phyloP scores from a whole-genome alignment of 2,888 invertebrate genomes.

The Machimus atricapillus region DNA sequence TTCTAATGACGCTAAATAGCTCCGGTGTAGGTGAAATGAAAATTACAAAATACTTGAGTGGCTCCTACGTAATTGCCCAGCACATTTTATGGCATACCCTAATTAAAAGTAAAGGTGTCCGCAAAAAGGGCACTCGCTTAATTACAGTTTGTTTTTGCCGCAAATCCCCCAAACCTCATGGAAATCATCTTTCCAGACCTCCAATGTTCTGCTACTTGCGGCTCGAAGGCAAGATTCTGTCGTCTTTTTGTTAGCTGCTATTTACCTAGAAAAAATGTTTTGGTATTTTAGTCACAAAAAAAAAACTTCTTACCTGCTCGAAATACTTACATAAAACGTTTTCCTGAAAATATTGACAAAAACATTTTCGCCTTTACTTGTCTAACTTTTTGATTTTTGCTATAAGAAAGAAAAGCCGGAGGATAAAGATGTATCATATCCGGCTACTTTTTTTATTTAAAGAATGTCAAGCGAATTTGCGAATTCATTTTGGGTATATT shows the following conservation, averaged over 20 bases:
- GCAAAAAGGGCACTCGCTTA: neutral
- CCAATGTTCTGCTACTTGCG: neutral
- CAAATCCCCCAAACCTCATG: neutral
- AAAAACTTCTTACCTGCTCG: neutral
- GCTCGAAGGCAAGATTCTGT: neutral
- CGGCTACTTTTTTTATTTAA: neutral
- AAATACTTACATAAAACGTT: neutral
- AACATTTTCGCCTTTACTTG: neutral
- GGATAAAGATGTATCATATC: neutral
- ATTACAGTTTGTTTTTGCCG: neutral
- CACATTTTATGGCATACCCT: neutral
- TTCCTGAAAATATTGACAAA: neutral
- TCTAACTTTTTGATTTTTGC: neutral
- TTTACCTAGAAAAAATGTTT: neutral
- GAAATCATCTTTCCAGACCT: neutral
- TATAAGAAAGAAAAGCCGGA: neutral
- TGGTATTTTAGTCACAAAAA: neutral
- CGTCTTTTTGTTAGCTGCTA: neutral
- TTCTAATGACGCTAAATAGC: neutral
- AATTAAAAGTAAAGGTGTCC: neutral
- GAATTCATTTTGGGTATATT: neutral
- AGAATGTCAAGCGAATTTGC: neutral
- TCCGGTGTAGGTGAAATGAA: neutral
- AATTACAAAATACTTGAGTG: neutral
- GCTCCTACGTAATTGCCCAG: neutral